phyloP scores from a whole-genome alignment of 92 coral and sea anemone species.

The Nematostella vectensis region DNA sequence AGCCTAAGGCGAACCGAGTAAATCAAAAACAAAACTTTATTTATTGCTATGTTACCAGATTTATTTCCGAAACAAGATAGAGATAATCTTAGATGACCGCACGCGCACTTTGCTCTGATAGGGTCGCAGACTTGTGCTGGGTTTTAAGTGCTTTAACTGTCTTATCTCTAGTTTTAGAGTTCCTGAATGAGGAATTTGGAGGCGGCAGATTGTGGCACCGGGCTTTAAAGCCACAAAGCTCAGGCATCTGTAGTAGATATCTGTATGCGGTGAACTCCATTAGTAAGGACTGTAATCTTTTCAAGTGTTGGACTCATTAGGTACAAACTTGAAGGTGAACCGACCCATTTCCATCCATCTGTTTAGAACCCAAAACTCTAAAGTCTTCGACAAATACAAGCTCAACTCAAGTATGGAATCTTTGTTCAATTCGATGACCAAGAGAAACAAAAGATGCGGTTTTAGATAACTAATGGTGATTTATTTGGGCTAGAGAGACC shows the following conservation, averaged over 20 bases:
- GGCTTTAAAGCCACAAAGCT: conserved; percentile 19
- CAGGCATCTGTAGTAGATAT: conserved; percentile 10
- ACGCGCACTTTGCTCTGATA: not conserved
- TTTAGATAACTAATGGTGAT: conserved; percentile 15
- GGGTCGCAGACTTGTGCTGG: no score
- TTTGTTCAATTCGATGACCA: conserved; percentile 10
- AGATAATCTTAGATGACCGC: no score
- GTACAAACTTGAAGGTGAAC: not conserved
- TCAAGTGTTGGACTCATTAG: conserved; percentile 1
- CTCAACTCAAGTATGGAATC: not conserved
- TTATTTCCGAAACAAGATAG: no score
- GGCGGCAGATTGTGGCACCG: conserved; percentile 1
- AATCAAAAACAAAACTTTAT: no score
- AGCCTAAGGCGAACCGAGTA: no score
- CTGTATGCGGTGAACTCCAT: conserved; percentile 45
- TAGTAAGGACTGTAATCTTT: conserved; percentile 22
- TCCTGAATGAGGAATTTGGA: conserved; percentile 5
- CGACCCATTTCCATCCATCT: conserved; percentile 15
- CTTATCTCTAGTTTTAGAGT: conserved; percentile 28
- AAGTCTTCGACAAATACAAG: conserved; percentile 50
- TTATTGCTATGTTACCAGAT: no score
- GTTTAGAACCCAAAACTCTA: conserved; percentile 43
- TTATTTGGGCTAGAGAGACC: no score
- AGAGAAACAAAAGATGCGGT: conserved; percentile 14
- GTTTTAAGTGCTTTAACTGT: not conserved